Evolutionary conservation across 2,888 invertebrate genomes (phyloP).

Genomic region (Metacarcinus magister): DNA sequence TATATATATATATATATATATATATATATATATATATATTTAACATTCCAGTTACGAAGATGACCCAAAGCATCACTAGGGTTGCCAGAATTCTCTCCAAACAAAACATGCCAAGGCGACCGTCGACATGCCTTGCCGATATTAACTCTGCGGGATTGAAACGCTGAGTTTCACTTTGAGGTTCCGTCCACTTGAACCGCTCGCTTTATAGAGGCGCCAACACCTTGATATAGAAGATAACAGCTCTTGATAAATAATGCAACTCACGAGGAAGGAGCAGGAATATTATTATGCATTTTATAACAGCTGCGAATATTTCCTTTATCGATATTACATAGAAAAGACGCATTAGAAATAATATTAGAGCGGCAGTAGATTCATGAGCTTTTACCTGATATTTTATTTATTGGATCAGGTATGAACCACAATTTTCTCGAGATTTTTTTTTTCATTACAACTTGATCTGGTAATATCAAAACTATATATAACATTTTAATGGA

Average conservation of each 20-base stretch:
- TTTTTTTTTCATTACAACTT: neutral
- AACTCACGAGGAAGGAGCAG: neutral
- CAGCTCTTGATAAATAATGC: neutral
- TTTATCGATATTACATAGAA: neutral
- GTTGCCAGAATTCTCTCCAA: neutral
- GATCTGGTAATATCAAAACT: neutral
- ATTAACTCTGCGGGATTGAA: neutral
- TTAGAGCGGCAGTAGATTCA: neutral
- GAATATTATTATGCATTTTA: conserved; percentile 10
- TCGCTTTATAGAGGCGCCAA: neutral
- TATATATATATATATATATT: conserved; percentile 71
- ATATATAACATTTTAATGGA: neutral
- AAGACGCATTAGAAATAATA: neutral
- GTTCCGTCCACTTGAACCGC: neutral
- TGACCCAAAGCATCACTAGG: neutral
- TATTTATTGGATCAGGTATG: neutral
- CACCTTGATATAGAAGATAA: neutral
- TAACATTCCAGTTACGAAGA: neutral
- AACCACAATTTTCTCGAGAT: neutral
- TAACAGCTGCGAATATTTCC: neutral
- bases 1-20: conserved; percentile 73
- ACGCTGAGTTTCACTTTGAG: neutral
- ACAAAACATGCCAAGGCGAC: neutral
- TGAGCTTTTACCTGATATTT: conserved; percentile 18
- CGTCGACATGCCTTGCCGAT: neutral